Evolutionary conservation across 2,888 invertebrate species (phyloP), one percentile per base, ranked within the genome.

Genomic region (Mongoloraphidia duomilia): DNA sequence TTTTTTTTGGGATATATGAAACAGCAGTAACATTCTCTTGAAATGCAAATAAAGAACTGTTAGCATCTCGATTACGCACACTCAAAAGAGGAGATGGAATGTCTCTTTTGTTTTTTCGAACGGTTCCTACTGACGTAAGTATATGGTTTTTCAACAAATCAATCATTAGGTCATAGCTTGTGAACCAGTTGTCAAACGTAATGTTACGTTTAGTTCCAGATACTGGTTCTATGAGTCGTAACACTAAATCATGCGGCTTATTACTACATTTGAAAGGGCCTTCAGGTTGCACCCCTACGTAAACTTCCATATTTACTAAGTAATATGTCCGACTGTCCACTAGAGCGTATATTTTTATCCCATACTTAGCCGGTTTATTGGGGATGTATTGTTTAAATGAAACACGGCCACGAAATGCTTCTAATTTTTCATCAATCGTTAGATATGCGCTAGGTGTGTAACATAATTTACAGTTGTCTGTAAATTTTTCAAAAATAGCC

Each of bases 331-430:
- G 50, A 9, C 58, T 50, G 52, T 61, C 61, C 14, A 50, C 52
- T 36, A 58, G 38, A 6, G 58, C 55, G 52, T 53, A 59, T 9
- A 60, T 54, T 56, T 62, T 59, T 13, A 60, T 52, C 8, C 59
- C 57, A 50, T 59, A 60, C 49, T 60, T 60, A 10, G 47, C 53
- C 35, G 61, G 60, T 53, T 63, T 61, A 26, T 51, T 53, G 9
- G 61, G 57, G 34, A 62, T 61, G 49, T 61, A 63, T 50, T 59
- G 56, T 33, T 53, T 44, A 51, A 59, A 59, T n/a, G 14, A 36
- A 48, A 61, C 62, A n/a, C 55, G 50, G 36, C 56, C 58, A 49
- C 57, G 52, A 47, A 60, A 59, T 41, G 50, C 54, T 44, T 51
- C 53, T 34, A 58, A 43, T 49, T 56, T 58, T 50, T 59, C 57